Evolutionary conservation across 2,113 vertebrate species (phyloP).

Genomic region (Neolamprologus fasciatus): DNA sequence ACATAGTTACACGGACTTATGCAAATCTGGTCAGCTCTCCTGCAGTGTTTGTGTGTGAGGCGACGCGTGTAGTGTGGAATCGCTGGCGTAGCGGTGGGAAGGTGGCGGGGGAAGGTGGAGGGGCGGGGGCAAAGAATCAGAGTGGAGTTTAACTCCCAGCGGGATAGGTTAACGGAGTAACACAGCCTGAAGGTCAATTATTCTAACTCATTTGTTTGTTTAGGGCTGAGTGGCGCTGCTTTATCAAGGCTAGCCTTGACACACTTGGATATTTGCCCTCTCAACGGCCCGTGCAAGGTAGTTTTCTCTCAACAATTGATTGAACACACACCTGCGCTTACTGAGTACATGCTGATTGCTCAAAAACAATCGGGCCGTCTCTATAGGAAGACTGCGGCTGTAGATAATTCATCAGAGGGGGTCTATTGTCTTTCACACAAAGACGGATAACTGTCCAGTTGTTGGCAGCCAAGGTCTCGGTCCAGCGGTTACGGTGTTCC

Average conservation of each 20-base stretch:
- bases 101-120: not conserved
- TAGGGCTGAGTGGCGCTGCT: conserved; percentile 27
- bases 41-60: conserved; percentile 41
- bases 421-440: conserved; percentile 21
- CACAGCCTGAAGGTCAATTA: conserved; percentile 61
- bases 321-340: conserved; percentile 30
- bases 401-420: conserved; percentile 35
- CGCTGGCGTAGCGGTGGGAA: not conserved
- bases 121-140: not conserved
- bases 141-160: conserved; percentile 58
- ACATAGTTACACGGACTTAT: conserved; percentile 47
- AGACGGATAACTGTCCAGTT: conserved; percentile 6
- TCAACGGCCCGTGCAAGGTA: not conserved
- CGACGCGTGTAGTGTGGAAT: conserved; percentile 15
- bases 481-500: conserved; percentile 31
- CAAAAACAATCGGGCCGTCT: not conserved
- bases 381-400: not conserved
- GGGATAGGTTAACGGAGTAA: conserved; percentile 54
- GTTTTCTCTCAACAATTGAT: conserved; percentile 31
- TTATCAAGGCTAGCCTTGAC: conserved; percentile 31
- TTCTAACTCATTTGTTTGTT: conserved; percentile 50
- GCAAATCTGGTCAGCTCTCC: conserved; percentile 47
- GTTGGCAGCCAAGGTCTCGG: conserved; percentile 39
- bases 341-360: conserved; percentile 26
- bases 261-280: conserved; percentile 40